phyloP scores from a whole-genome alignment of 2,797 vertebrate genomes.

The Sebastiscus tertius region DNA sequence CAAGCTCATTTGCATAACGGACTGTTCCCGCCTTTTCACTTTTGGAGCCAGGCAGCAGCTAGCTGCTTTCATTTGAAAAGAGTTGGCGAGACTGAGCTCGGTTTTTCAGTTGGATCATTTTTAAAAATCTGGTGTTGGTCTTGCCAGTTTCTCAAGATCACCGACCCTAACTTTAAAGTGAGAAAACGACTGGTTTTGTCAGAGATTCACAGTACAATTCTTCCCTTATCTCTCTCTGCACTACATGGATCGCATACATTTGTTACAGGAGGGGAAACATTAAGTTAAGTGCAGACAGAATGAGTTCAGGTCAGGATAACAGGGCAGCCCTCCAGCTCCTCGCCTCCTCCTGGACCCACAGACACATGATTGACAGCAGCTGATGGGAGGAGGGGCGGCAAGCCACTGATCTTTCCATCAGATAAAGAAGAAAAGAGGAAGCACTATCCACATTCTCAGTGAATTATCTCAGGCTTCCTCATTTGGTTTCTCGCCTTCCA shows the following conservation, averaged over 20 bases:
- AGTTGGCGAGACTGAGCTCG: too few relatives aligned
- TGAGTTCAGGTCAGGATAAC: constrained; percentile 57
- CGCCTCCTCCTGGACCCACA: constrained; percentile 29
- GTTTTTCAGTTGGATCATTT: too few relatives aligned
- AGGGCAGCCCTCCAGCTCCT: constrained; percentile 27
- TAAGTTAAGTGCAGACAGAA: constrained; percentile 40
- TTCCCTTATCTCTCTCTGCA: background rate
- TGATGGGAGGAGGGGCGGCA: background rate
- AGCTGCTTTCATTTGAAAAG: too few relatives aligned
- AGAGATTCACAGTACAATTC: background rate
- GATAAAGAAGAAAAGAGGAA: constrained; percentile 13
- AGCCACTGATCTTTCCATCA: constrained; percentile 35
- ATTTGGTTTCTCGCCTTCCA: constrained; percentile 30
- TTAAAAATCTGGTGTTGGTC: too few relatives aligned
- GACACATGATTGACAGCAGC: constrained; percentile 62
- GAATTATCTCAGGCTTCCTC: constrained; percentile 38
- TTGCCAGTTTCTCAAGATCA: too few relatives aligned
- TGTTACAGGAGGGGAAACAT: constrained; percentile 8
- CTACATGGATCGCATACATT: background rate
- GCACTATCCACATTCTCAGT: constrained; percentile 20
- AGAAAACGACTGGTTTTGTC: background rate
- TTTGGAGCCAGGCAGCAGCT: too few relatives aligned
- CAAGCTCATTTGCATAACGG: too few relatives aligned
- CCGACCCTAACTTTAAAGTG: background rate
- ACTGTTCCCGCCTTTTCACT: too few relatives aligned